Conservation (phyloP, 1,140 invertebrate species). For the Drosophila fuyamai region DNA sequence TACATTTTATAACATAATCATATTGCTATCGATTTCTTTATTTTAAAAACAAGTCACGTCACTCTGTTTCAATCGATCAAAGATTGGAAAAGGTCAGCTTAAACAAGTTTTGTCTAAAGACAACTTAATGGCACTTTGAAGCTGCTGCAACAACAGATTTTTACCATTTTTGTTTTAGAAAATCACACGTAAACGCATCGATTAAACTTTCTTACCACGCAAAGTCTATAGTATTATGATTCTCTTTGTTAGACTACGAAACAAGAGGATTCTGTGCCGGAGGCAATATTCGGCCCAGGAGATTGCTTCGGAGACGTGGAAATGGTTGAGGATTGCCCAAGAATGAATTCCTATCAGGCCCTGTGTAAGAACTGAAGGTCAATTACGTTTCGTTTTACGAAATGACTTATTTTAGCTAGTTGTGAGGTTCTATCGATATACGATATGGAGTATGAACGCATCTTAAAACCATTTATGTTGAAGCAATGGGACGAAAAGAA, state of each 20-base stretch:
- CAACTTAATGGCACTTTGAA: no score
- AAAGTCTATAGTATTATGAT: not conserved
- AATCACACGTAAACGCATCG: no score
- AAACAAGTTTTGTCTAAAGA: no score
- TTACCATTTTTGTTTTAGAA: no score
- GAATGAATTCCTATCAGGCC: constrained; percentile 56
- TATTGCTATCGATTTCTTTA: no score
- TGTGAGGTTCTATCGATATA: constrained; percentile 64
- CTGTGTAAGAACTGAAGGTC: constrained; percentile 32
- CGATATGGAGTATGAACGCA: constrained; percentile 52
- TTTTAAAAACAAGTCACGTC: no score
- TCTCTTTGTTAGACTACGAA: constrained; percentile 15
- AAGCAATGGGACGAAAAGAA: constrained; percentile 71
- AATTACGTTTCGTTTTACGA: no score
- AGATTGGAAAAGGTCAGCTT: no score
- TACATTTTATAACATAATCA: no score
- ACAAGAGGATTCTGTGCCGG: constrained; percentile 23
- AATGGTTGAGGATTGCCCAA: constrained; percentile 43
- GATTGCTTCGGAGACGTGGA: constrained; percentile 74
- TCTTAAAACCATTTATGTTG: constrained; percentile 53
- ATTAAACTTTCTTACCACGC: no score
- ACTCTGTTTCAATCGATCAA: no score
- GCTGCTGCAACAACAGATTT: no score
- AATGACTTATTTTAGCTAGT: constrained; percentile 8
- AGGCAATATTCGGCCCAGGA: constrained; percentile 65